phyloP scores from a whole-genome alignment of 2,797 vertebrate species.

The Thunnus albacares region DNA sequence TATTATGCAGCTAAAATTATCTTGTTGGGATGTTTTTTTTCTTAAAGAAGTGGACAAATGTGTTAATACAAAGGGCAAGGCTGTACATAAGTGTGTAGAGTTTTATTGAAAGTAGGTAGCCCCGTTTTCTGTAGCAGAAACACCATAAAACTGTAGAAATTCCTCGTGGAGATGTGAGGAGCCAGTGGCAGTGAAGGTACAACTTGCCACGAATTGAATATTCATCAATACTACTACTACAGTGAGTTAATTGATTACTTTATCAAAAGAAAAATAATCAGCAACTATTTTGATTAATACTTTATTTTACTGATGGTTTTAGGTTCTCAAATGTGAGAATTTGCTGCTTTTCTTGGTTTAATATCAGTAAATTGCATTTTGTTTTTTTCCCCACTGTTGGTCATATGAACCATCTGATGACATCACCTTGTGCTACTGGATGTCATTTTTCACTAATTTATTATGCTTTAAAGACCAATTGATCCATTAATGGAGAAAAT shows the following conservation, averaged over 20 bases:
- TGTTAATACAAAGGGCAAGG: background rate
- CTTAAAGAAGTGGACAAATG: background rate
- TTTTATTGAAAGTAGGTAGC: slow-evolving; percentile 10
- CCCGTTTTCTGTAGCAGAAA: slow-evolving; percentile 22
- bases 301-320: background rate
- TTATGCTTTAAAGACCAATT: background rate
- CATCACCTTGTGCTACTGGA: background rate
- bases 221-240: background rate
- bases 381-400: background rate
- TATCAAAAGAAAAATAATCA: no score
- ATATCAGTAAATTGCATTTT: background rate
- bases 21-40: background rate
- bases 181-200: background rate
- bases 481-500: background rate
- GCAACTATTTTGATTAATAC: no score
- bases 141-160: slow-evolving; percentile 18
- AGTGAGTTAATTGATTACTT: no score
- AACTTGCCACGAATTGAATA: background rate
- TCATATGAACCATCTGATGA: background rate
- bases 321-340: background rate
- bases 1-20: background rate
- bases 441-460: background rate
- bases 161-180: background rate
- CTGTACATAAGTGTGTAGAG: slow-evolving; percentile 12
- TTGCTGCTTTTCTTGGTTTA: background rate